These are phyloP conservation scores for Ochlodes sylvanus DNA, from an alignment of 2,888 invertebrate species.

Conservation along the genomic window DNA sequence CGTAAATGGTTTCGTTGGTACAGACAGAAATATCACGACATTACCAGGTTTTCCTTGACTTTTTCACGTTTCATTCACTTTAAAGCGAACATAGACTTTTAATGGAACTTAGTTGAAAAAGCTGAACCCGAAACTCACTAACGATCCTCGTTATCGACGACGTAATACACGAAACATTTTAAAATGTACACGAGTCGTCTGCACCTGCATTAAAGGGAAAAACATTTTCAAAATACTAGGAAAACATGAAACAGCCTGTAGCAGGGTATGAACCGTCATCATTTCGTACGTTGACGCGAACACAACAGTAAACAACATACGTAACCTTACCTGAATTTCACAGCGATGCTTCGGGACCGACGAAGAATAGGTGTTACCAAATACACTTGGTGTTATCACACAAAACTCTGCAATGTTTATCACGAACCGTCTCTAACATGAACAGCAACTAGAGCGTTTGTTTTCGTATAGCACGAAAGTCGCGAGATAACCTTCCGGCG, in stretches of 20 bases:
- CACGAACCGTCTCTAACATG: conserved; percentile 43
- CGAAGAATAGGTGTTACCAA: conserved; percentile 1
- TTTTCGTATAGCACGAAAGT: conserved; percentile 60
- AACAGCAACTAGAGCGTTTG: conserved; percentile 61
- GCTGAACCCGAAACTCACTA: conserved; percentile 10
- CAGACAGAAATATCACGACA: conserved; percentile 22
- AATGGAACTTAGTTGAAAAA: conserved; percentile 1
- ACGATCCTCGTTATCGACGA: conserved; percentile 16
- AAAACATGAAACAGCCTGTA: conserved; percentile 28
- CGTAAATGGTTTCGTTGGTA: conserved; percentile 22
- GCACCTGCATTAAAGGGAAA: conserved; percentile 10
- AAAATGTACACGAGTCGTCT: conserved; percentile 8
- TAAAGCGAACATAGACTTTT: background rate
- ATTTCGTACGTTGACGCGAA: conserved; percentile 35
- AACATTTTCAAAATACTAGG: conserved; percentile 32
- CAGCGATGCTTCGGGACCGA: background rate
- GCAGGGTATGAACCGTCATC: conserved; percentile 32
- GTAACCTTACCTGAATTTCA: conserved; percentile 31
- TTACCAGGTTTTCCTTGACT: background rate
- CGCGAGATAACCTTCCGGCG: conserved; percentile 66
- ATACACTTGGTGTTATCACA: conserved; percentile 44
- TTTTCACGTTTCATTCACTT: conserved; percentile 8
- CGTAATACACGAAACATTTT: conserved; percentile 17
- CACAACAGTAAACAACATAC: conserved; percentile 38
- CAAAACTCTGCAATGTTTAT: conserved; percentile 42